A percentile compares a stretch with the other conserved stretches of the same genome.
Evolutionary conservation across 2,113 vertebrate genomes (phyloP).

Genomic region (Mesoclemmys tuberculata): DNA sequence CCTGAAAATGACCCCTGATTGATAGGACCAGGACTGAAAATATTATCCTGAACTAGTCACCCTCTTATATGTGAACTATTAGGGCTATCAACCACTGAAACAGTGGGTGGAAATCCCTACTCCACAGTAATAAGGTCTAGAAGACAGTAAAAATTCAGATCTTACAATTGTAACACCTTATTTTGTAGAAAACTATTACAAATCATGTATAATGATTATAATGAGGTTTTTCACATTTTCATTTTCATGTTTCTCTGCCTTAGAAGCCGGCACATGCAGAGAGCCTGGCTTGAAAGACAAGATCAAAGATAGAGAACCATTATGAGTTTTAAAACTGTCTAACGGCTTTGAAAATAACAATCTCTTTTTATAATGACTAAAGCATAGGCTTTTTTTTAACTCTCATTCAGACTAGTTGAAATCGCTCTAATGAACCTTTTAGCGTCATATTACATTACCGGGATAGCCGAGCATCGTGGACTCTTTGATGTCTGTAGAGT

Average conservation of each 20-base stretch:
- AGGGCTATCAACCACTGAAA: not conserved
- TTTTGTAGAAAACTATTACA: not conserved
- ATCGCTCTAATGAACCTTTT: fast-evolving
- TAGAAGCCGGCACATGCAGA: too few relatives aligned
- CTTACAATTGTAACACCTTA: not conserved
- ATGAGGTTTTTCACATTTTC: too few relatives aligned
- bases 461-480: not conserved
- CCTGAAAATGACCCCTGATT: not conserved
- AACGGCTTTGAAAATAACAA: too few relatives aligned
- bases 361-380: not conserved
- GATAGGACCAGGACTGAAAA: not conserved
- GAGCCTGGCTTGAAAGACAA: too few relatives aligned
- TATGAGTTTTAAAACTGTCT: too few relatives aligned
- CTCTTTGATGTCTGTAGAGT: conserved; percentile 9
- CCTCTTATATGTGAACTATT: not conserved
- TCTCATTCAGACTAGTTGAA: not conserved
- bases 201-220: not conserved
- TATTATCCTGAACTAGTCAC: not conserved
- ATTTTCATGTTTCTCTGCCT: too few relatives aligned
- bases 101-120: not conserved
- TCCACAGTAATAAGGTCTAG: not conserved
- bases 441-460: fast-evolving
- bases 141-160: not conserved
- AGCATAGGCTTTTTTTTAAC: not conserved
- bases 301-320: too few relatives aligned